Evolutionary conservation across 2,113 vertebrate genomes (phyloP).

Genomic region (Hippoglossus stenolepis): DNA sequence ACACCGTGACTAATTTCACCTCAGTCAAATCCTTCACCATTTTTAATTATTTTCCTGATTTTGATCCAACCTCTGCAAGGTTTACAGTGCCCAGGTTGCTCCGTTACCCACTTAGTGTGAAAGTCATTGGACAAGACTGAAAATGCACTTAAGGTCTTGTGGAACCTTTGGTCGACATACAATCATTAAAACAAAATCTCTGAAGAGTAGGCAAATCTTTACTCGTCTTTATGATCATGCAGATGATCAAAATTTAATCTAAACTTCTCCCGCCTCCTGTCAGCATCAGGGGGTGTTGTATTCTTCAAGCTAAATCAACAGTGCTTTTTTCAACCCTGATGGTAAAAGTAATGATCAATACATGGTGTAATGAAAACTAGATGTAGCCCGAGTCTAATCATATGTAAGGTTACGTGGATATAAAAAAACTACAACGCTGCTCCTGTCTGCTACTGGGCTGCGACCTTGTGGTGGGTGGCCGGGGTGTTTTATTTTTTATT

Average conservation of each 20-base stretch:
- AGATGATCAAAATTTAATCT: conserved; percentile 6
- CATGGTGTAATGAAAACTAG: neutral
- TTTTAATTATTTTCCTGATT: neutral
- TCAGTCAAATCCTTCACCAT: neutral
- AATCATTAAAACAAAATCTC: conserved; percentile 29
- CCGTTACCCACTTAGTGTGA: neutral
- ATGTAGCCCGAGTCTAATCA: neutral
- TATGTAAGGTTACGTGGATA: neutral
- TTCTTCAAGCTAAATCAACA: neutral
- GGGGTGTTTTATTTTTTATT: neutral
- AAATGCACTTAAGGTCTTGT: neutral
- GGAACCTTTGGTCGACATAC: neutral
- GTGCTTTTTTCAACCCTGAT: neutral
- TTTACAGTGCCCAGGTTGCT: neutral
- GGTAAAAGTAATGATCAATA: neutral
- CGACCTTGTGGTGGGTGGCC: neutral
- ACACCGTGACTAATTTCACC: neutral
- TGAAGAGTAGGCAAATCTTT: conserved; percentile 8
- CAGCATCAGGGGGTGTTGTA: neutral
- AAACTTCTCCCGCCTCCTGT: neutral
- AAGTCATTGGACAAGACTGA: neutral
- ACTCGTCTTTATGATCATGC: neutral
- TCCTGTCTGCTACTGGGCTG: conserved; percentile 4
- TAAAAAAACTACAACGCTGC: neutral
- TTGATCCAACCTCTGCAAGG: neutral